Evolutionary conservation across 30 jellyfish, hydroid and myxozoan species (phyloP), one percentile per base, ranked within the genome.

Genomic region (Aurelia aurita): DNA sequence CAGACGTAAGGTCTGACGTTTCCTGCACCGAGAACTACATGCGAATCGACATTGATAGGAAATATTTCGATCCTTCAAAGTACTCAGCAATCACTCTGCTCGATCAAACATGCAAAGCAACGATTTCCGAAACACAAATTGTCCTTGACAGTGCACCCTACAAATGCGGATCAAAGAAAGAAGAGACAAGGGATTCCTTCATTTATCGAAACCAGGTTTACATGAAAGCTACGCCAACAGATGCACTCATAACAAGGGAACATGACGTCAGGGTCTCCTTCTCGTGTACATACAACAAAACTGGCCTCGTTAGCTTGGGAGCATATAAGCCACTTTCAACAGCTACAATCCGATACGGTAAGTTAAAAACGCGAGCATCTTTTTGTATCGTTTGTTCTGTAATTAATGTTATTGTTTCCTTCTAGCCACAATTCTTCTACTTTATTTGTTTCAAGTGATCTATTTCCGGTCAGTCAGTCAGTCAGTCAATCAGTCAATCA

Each of bases 241-340:
- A 80, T 57, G 53, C 63, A 31, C 74, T 79, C 53, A 69, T 79
- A 15, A 60, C 90, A 28, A 79, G 90, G 65, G 77, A 64, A 29
- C 73, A 58, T 64, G 90, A 79, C 54, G 74, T 79, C 72, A 62
- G 90, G 26, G 44, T 79, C 29, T 16, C 77, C 6, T 47, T 65
- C 43, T 58, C 90, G 2, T 79, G 90, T 26, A 64, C 63, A 10
- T 79, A 79, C 72, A 44, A 62, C n/a, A 62, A 66, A 63, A 26
- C 55, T 16, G 85, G 71, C 7, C 31, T 28, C 35, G 31, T 73
- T 28, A 73, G 72, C 49, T 66, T 60, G 80, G 51, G 62, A 20
- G 65, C 80, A 12, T 79, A 39, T 26, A 66, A 58, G 55, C 90
- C 90, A 1, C 77, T 39, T 39, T 39, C 51, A 39, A 39, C 51